Evolutionary conservation across 2,888 invertebrate genomes (phyloP).

Genomic region (Osedax frankpressi): DNA sequence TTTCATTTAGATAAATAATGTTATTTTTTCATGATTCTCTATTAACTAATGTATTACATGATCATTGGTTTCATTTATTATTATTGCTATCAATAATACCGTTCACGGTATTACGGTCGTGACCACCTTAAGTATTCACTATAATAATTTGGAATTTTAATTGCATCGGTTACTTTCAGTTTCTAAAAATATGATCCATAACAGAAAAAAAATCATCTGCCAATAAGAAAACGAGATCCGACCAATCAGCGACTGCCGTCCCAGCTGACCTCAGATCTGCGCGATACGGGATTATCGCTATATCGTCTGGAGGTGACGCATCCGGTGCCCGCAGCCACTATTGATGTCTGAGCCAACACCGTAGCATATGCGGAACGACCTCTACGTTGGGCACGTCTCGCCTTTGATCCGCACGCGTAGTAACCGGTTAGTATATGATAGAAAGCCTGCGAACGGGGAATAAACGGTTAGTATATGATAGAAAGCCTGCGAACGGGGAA

Average conservation of each 20-base stretch:
- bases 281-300: not conserved
- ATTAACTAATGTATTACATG: no score
- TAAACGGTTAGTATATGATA: not conserved
- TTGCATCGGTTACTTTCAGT: no score
- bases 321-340: not conserved
- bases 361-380: not conserved
- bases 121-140: no score
- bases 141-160: no score
- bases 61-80: no score
- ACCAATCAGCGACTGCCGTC: not conserved
- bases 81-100: no score
- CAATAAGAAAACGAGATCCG: no score
- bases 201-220: no score
- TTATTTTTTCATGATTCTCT: no score
- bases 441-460: slow-evolving; percentile 34
- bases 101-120: no score
- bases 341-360: not conserved
- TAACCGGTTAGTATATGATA: slow-evolving; percentile 35
- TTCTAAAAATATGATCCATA: no score
- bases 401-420: slow-evolving; percentile 20
- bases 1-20: no score
- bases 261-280: not conserved
- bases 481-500: not conserved
- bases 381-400: not conserved
- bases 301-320: not conserved